phyloP scores from a whole-genome alignment of 2,113 vertebrate genomes.

The Pangasianodon gigas region DNA sequence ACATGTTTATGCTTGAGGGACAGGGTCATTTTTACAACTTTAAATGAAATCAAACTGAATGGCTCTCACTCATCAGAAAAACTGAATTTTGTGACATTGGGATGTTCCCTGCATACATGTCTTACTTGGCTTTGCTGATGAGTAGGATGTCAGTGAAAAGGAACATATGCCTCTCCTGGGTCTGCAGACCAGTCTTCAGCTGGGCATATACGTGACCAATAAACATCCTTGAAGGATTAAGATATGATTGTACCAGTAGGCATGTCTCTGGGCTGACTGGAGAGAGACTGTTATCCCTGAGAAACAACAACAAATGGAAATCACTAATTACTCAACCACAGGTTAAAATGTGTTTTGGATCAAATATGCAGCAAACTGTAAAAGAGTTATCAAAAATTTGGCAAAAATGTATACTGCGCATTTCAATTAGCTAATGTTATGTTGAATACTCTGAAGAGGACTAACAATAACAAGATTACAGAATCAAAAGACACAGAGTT shows the following conservation, averaged over 20 bases:
- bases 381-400: neutral
- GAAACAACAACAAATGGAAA: constrained; percentile 7
- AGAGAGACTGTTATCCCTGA: constrained; percentile 71
- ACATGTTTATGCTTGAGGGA: neutral
- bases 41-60: neutral
- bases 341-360: neutral
- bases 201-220: constrained; percentile 83
- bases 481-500: neutral
- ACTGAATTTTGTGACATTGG: neutral
- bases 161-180: constrained; percentile 90
- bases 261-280: constrained; percentile 84
- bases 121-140: constrained; percentile 93
- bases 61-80: neutral
- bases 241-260: constrained; percentile 84
- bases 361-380: neutral
- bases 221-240: constrained; percentile 77
- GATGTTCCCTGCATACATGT: constrained; percentile 67
- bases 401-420: neutral
- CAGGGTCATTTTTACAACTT: neutral
- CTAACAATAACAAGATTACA: neutral
- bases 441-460: neutral
- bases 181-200: constrained; percentile 88
- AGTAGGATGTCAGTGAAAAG: constrained; percentile 90
- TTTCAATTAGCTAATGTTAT: neutral
- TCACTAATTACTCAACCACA: neutral